Evolutionary conservation across 2,113 vertebrate genomes (phyloP).

Genomic region (Sisor rabdophorus): DNA sequence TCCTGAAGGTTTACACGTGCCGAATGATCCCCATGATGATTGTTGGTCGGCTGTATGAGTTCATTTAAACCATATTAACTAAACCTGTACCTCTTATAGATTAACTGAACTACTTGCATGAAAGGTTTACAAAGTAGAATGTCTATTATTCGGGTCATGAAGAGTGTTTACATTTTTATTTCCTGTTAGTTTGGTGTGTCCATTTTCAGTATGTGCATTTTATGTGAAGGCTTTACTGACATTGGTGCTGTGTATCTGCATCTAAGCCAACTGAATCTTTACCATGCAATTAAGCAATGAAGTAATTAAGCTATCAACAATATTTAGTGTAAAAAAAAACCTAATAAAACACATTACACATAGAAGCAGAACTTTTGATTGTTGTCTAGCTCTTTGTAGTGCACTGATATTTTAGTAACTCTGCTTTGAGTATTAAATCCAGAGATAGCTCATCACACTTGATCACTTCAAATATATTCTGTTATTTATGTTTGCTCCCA

Average conservation of each 20-base stretch:
- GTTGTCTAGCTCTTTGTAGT: conserved; percentile 19
- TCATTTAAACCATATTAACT: not conserved
- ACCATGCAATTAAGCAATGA: not conserved
- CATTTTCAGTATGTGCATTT: not conserved
- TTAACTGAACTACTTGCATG: not conserved
- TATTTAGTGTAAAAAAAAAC: not conserved
- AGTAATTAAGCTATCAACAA: not conserved
- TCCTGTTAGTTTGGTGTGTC: not conserved
- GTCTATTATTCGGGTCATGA: not conserved
- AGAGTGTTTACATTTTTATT: not conserved
- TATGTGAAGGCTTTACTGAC: not conserved
- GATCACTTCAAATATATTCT: conserved; percentile 1
- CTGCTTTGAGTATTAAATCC: conserved; percentile 21
- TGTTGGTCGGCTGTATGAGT: not conserved
- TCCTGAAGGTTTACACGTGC: not conserved
- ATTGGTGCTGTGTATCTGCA: conserved; percentile 1
- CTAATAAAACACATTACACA: not conserved
- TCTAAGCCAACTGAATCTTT: not conserved
- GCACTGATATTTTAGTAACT: conserved; percentile 37
- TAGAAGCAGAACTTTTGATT: conserved; percentile 1
- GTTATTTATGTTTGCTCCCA: conserved; percentile 29
- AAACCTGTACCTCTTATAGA: not conserved
- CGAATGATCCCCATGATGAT: not conserved
- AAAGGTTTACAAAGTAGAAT: not conserved
- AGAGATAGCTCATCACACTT: conserved; percentile 21